These are phyloP conservation scores for Gobiocypris rarus DNA, from an alignment of 2,113 vertebrate species.

Conservation along the genomic window DNA sequence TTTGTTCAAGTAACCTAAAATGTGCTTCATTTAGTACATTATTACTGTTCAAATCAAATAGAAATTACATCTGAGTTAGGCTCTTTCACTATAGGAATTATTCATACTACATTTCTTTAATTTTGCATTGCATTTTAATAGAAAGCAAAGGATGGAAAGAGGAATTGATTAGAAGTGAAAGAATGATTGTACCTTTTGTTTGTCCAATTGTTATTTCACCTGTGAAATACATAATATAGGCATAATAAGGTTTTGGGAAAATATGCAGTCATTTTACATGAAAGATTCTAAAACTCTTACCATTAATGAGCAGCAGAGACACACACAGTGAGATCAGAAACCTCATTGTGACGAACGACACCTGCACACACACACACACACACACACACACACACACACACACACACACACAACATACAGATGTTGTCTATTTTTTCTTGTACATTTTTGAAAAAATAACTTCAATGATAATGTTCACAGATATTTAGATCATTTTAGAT, in stretches of 20 bases:
- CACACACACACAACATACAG: neutral
- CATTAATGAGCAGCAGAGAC: neutral
- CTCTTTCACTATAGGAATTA: no score
- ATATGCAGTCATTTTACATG: neutral
- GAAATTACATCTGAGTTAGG: no score
- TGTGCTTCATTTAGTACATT: no score
- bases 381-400: no score
- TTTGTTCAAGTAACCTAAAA: no score
- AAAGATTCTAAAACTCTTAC: neutral
- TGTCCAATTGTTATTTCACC: conserved; percentile 18
- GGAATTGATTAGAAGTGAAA: no score
- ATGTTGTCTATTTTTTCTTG: neutral
- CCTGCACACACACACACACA: no score
- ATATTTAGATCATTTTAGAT: neutral
- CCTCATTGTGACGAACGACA: neutral
- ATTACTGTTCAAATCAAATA: no score
- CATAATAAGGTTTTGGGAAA: neutral
- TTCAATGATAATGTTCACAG: neutral
- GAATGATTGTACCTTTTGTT: neutral
- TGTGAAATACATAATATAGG: neutral
- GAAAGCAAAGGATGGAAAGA: no score
- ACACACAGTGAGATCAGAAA: conserved; percentile 21
- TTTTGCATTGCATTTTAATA: no score
- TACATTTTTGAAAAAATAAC: no score
- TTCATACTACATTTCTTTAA: no score